These are phyloP conservation scores for Hydra vulgaris DNA, from an alignment of 30 jellyfish, hydroid and myxozoan genomes.

Conservation along the genomic window DNA sequence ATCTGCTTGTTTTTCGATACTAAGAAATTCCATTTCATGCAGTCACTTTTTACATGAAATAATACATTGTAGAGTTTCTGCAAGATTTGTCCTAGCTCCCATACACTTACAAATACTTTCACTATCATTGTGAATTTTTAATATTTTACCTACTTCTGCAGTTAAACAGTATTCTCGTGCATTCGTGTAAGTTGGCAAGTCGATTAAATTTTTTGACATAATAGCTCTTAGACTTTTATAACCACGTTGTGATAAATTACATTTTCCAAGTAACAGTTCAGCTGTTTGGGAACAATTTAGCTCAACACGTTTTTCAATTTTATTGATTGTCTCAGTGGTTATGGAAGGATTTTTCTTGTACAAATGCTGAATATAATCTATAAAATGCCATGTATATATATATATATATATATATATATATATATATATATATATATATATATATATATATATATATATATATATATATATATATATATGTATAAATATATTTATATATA, in stretches of 20 bases:
- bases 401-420: too few species aligned
- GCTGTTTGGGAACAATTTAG: slow-evolving; percentile 12
- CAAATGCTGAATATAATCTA: slow-evolving; percentile 6
- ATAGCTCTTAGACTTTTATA: slow-evolving; percentile 2
- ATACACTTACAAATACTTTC: slow-evolving; percentile 8
- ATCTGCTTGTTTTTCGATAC: neutral
- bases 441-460: too few species aligned
- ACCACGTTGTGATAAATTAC: slow-evolving; percentile 23
- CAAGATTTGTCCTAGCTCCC: slow-evolving; percentile 10
- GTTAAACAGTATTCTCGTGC: slow-evolving; percentile 7
- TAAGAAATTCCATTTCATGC: neutral
- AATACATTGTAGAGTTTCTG: slow-evolving; percentile 20
- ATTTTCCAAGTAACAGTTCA: slow-evolving; percentile 20
- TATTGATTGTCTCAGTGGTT: neutral
- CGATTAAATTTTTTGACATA: slow-evolving; percentile 2
- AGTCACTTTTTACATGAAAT: slow-evolving; percentile 6
- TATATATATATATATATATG: too few species aligned
- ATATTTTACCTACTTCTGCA: slow-evolving; percentile 8
- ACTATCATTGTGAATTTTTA: neutral
- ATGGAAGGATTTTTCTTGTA: neutral
- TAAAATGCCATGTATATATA: neutral
- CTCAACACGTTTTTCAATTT: neutral
- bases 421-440: too few species aligned
- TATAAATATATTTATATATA: too few species aligned
- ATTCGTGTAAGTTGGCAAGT: slow-evolving; percentile 1